Evolutionary conservation across 2,113 vertebrate species (phyloP).

Genomic region (Amphiprion percula): DNA sequence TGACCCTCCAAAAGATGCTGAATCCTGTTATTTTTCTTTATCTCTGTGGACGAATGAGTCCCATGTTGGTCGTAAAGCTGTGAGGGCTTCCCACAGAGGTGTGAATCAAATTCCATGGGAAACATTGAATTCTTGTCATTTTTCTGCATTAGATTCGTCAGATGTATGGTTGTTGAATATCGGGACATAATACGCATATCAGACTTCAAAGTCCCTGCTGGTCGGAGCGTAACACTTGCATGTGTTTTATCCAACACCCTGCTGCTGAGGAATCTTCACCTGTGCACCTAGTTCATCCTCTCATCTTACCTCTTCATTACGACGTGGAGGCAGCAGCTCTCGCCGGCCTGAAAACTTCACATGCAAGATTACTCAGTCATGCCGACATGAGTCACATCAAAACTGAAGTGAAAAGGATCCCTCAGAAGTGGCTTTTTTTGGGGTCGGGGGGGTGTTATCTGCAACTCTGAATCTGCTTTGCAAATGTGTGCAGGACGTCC

Average conservation of each 20-base stretch:
- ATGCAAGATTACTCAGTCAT: constrained; percentile 20
- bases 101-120: constrained; percentile 4
- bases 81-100: constrained; percentile 1
- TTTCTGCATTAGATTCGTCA: constrained; percentile 20
- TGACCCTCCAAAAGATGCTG: neutral
- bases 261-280: constrained; percentile 67
- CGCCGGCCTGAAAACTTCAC: neutral
- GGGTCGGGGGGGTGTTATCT: constrained; percentile 2
- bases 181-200: constrained; percentile 26
- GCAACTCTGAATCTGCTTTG: constrained; percentile 43
- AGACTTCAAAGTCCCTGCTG: constrained; percentile 42
- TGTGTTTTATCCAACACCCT: constrained; percentile 54
- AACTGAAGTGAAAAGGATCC: constrained; percentile 33
- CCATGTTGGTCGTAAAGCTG: neutral
- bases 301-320: constrained; percentile 38
- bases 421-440: constrained; percentile 45
- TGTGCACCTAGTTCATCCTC: constrained; percentile 57
- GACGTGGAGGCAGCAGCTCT: too few species aligned
- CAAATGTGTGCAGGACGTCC: constrained; percentile 58
- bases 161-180: constrained; percentile 45
- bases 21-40: constrained; percentile 16
- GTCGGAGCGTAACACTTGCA: constrained; percentile 12
- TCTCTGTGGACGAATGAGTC: constrained; percentile 10
- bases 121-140: constrained; percentile 35
- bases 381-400: constrained; percentile 26